Percentiles rank a stretch among this genome's conserved stretches.
phyloP scores from a whole-genome alignment of 64 coral and sea anemone species.

The Montipora capricornis region DNA sequence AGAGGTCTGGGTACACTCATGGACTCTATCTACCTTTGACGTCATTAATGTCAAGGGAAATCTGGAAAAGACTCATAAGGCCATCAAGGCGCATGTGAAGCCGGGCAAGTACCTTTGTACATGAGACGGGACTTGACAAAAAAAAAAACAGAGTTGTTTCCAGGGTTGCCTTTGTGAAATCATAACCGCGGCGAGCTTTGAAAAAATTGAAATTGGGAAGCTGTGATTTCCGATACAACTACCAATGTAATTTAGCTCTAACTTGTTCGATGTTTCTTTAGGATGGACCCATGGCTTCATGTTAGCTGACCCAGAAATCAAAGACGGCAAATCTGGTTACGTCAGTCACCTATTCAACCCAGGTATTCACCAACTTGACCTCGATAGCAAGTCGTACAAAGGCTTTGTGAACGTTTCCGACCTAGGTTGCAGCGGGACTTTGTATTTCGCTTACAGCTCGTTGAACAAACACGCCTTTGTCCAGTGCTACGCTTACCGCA shows the following conservation, averaged over 20 bases:
- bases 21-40: slow-evolving; percentile 54
- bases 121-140: not conserved
- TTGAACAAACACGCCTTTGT: slow-evolving; percentile 36
- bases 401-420: slow-evolving; percentile 35
- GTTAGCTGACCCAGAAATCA: slow-evolving; percentile 10
- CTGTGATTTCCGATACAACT: too few relatives aligned
- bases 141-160: not conserved
- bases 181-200: too few relatives aligned
- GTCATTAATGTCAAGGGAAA: slow-evolving; percentile 33
- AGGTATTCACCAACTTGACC: slow-evolving; percentile 35
- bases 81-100: slow-evolving; percentile 44
- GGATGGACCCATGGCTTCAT: slow-evolving; percentile 56
- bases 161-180: not conserved
- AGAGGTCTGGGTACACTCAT: slow-evolving; percentile 63
- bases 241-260: not conserved
- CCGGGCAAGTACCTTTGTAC: not conserved
- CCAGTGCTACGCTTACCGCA: not conserved
- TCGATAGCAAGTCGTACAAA: slow-evolving; percentile 35
- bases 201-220: too few relatives aligned
- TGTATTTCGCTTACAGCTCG: slow-evolving; percentile 30
- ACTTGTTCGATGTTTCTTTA: not conserved
- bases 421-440: slow-evolving; percentile 44
- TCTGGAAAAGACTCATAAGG: slow-evolving; percentile 37
- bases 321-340: slow-evolving; percentile 29
- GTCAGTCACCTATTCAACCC: slow-evolving; percentile 56